phyloP scores from a whole-genome alignment of 2,888 invertebrate genomes.

The Pantelozetes paolii region DNA sequence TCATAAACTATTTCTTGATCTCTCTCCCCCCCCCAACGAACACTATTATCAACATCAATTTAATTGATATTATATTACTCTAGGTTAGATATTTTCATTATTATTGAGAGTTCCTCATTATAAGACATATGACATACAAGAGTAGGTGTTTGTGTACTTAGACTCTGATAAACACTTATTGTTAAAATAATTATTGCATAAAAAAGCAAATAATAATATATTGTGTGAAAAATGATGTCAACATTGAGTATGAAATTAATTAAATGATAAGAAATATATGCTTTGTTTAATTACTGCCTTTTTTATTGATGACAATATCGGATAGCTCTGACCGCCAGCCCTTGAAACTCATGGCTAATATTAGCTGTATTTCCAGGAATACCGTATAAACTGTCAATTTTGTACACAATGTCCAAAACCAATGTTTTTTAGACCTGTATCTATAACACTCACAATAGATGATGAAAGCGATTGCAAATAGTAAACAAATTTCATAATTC shows the following conservation, averaged over 20 bases:
- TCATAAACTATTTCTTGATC: too few relatives aligned
- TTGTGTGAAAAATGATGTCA: background rate
- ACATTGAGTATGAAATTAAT: background rate
- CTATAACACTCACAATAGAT: background rate
- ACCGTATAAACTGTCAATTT: background rate
- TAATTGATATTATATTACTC: too few relatives aligned
- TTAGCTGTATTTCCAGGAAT: background rate
- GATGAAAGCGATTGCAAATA: background rate
- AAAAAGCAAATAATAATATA: background rate
- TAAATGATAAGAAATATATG: too few relatives aligned
- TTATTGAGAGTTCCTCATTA: too few relatives aligned
- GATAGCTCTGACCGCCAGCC: background rate
- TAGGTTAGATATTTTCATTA: too few relatives aligned
- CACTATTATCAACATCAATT: too few relatives aligned
- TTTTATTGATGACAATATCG: background rate
- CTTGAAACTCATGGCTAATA: background rate
- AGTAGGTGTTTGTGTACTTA: too few relatives aligned
- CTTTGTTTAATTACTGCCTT: background rate
- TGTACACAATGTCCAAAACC: slow-evolving; percentile 12
- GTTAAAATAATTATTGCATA: too few relatives aligned
- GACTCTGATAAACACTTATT: too few relatives aligned
- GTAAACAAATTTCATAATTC: background rate
- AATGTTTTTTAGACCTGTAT: background rate
- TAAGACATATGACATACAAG: too few relatives aligned
- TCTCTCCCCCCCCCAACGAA: too few relatives aligned